These are phyloP conservation scores for Melanotaenia trifasciata DNA, from an alignment of 2,797 vertebrate species.

Conservation along the genomic window DNA sequence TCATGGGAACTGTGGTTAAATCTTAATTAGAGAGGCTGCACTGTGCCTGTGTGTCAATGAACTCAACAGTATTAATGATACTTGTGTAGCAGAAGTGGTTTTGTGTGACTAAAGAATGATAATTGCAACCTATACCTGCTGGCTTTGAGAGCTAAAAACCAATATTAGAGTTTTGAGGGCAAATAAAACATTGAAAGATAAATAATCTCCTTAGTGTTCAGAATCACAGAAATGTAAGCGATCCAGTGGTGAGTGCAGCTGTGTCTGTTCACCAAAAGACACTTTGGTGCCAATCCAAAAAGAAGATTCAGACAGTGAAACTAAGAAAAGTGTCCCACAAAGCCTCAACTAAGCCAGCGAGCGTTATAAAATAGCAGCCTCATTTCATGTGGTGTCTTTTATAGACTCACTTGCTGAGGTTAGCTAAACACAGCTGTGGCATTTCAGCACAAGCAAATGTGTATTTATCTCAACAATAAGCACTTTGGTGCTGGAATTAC, in stretches of 20 bases:
- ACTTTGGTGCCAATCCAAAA: slow-evolving; percentile 61
- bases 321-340: slow-evolving; percentile 79
- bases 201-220: slow-evolving; percentile 13
- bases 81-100: slow-evolving; percentile 42
- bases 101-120: slow-evolving; percentile 45
- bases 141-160: slow-evolving; percentile 34
- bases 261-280: slow-evolving; percentile 55
- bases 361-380: slow-evolving; percentile 68
- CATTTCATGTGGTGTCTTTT: slow-evolving; percentile 75
- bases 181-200: slow-evolving; percentile 17
- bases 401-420: slow-evolving; percentile 76
- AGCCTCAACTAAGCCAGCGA: slow-evolving; percentile 63
- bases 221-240: slow-evolving; percentile 12
- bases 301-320: slow-evolving; percentile 70
- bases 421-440: slow-evolving; percentile 82
- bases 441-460: slow-evolving; percentile 77
- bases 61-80: slow-evolving; percentile 50
- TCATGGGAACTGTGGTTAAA: slow-evolving; percentile 73
- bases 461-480: slow-evolving; percentile 80
- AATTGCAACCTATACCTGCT: slow-evolving; percentile 53
- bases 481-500: slow-evolving; percentile 66
- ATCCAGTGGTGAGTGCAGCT: slow-evolving; percentile 48
- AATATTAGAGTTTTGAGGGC: slow-evolving; percentile 41
- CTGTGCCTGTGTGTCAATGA: slow-evolving; percentile 60
- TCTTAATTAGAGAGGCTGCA: slow-evolving; percentile 76